Evolutionary conservation across 1,140 invertebrate genomes (phyloP).

Genomic region (Apis cerana): DNA sequence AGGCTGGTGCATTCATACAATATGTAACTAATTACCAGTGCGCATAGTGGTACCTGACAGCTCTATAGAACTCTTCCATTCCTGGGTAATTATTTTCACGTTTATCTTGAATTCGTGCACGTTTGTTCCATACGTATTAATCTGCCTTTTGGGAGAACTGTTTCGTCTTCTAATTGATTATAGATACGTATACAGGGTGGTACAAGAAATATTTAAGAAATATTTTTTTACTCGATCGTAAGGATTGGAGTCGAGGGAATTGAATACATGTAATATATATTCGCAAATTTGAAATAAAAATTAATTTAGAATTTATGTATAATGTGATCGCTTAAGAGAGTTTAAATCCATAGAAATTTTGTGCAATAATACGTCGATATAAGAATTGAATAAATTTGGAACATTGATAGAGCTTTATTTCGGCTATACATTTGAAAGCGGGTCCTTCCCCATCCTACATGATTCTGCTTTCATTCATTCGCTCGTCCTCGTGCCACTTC

Average conservation of each 20-base stretch:
- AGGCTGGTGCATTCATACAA: not conserved
- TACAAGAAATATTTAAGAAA: not conserved
- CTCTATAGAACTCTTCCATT: too few relatives aligned
- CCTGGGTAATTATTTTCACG: not conserved
- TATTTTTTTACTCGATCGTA: not conserved
- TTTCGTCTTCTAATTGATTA: not conserved
- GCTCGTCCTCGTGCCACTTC: conserved; percentile 62
- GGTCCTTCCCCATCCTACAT: conserved; percentile 13
- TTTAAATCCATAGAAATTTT: not conserved
- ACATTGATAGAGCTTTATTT: conserved; percentile 20
- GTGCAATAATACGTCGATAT: not conserved
- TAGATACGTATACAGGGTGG: not conserved
- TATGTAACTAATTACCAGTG: conserved; percentile 8
- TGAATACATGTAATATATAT: too few relatives aligned
- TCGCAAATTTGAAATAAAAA: too few relatives aligned
- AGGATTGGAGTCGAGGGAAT: not conserved
- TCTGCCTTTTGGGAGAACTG: not conserved
- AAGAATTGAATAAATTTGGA: not conserved
- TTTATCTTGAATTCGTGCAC: not conserved
- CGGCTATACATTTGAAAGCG: conserved; percentile 35
- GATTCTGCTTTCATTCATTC: conserved; percentile 58
- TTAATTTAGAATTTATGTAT: not conserved
- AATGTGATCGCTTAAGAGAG: not conserved
- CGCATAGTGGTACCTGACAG: not conserved
- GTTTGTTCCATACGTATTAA: not conserved